Conservation (phyloP, 64 coral and sea anemone species). For the Porites australiensis region DNA sequence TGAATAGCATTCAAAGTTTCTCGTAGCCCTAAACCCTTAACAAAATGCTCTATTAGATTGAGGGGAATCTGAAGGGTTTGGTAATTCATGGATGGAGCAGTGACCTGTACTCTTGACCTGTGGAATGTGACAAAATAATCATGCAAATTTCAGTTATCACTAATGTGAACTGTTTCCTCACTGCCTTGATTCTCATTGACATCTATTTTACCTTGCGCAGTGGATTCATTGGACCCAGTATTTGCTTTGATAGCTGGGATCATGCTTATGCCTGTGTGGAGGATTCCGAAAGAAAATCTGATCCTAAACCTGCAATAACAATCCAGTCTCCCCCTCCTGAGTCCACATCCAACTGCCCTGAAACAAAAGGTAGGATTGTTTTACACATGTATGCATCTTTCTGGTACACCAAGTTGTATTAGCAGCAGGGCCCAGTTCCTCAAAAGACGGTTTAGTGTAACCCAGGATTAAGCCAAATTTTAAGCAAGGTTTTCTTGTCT, state of each 20-base stretch:
- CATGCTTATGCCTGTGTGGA: slow-evolving; percentile 52
- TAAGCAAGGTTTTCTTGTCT: too few species aligned
- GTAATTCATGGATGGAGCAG: too few species aligned
- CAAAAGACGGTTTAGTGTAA: too few species aligned
- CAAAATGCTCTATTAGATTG: too few species aligned
- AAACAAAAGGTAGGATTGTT: not conserved
- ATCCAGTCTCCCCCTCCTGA: not conserved
- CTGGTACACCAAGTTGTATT: not conserved
- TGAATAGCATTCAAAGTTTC: too few species aligned
- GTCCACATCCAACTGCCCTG: not conserved
- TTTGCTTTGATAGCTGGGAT: slow-evolving; percentile 60
- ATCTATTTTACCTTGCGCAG: slow-evolving; percentile 23
- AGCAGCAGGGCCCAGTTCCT: too few species aligned
- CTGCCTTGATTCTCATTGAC: not conserved
- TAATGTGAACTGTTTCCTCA: not conserved
- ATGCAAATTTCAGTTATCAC: too few species aligned
- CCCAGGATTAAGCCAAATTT: too few species aligned
- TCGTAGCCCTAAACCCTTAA: too few species aligned
- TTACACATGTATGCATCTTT: not conserved
- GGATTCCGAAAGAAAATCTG: not conserved
- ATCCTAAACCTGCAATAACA: not conserved
- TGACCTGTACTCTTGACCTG: too few species aligned
- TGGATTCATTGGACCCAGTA: slow-evolving; percentile 57
- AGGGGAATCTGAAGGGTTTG: too few species aligned
- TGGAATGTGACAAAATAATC: too few species aligned